Evolutionary conservation across 2,113 vertebrate species (phyloP), one percentile per base, ranked within the genome.

Genomic region (Nanorana parkeri): DNA sequence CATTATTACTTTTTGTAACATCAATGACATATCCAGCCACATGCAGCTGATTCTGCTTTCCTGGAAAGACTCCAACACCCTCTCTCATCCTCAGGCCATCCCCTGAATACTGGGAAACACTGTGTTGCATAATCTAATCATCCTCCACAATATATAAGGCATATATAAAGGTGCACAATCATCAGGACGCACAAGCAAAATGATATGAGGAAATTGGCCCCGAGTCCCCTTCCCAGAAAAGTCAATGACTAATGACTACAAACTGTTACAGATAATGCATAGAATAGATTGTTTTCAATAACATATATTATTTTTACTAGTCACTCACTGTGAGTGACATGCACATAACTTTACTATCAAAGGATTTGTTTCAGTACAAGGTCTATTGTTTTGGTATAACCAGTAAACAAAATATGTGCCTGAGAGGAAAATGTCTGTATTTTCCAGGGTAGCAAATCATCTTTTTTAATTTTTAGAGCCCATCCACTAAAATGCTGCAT

Each of bases 21-120:
- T 56, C 72, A 47, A 51, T 81, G 73, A 66, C 54, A 56, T 51
- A 63, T 60, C 80, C 72, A 68, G 79, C 36, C 60, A 13, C 32
- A 58, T 60, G 23, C 32, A 28, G 67, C 32, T 28, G 55, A 71
- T 52, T 81, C 2, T 2, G 19, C 60, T 83, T 75, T 83, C 72
- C 71, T 76, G 72, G 80, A 83, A 83, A 58, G 21, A 21, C 55
- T 76, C 73, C 63, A 83, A 76, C 23, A 54, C 63, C 52, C 29
- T 23, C 71, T 5, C 7, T 11, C 11, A 17, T 61, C 56, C 56
- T 41, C 15, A 55, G 73, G 80, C 80, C 64, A 24, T 75, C 68
- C 51, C 26, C 80, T 47, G 63, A 24, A 2, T 82, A 75, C 69
- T 67, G 61, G 61, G 54, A 75, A 67, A 75, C 19, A 55, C 24